phyloP scores from a whole-genome alignment of 2,888 invertebrate genomes.

The Macaria liturata region DNA sequence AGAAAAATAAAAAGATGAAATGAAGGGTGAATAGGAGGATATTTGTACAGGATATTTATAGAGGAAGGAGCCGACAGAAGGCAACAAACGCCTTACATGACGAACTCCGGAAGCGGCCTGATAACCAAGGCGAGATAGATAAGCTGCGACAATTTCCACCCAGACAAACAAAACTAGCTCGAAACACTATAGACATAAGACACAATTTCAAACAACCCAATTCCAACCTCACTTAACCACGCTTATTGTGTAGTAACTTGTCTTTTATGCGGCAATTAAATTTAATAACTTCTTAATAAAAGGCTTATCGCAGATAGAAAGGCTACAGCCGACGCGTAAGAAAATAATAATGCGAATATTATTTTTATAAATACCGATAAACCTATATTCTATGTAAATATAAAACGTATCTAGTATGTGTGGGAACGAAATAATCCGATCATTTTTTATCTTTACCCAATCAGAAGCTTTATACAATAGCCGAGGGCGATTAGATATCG shows the following conservation, averaged over 20 bases:
- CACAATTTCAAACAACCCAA: slow-evolving; percentile 13
- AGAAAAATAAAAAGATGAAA: slow-evolving; percentile 20
- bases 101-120: slow-evolving; percentile 37
- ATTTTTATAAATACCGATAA: slow-evolving; percentile 6
- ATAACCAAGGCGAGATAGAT: slow-evolving; percentile 20
- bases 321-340: slow-evolving; percentile 7
- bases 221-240: slow-evolving; percentile 21
- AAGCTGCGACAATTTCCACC: slow-evolving; percentile 8
- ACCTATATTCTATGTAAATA: too few relatives aligned
- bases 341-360: slow-evolving; percentile 19
- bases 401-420: too few relatives aligned
- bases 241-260: slow-evolving; percentile 37
- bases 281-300: slow-evolving; percentile 42
- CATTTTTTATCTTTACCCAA: too few relatives aligned
- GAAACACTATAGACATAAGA: slow-evolving; percentile 9
- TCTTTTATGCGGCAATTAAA: slow-evolving; percentile 41
- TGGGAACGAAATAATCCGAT: too few relatives aligned
- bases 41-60: slow-evolving; percentile 45
- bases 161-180: slow-evolving; percentile 9
- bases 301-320: slow-evolving; percentile 25
- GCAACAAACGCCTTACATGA: slow-evolving; percentile 38
- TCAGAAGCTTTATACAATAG: too few relatives aligned
- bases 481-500: too few relatives aligned
- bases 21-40: slow-evolving; percentile 25
- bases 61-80: slow-evolving; percentile 35